Percentiles rank a stretch among this genome's conserved stretches.
Evolutionary conservation across 2,888 invertebrate genomes (phyloP).

Genomic region (Eristalis arbustorum): DNA sequence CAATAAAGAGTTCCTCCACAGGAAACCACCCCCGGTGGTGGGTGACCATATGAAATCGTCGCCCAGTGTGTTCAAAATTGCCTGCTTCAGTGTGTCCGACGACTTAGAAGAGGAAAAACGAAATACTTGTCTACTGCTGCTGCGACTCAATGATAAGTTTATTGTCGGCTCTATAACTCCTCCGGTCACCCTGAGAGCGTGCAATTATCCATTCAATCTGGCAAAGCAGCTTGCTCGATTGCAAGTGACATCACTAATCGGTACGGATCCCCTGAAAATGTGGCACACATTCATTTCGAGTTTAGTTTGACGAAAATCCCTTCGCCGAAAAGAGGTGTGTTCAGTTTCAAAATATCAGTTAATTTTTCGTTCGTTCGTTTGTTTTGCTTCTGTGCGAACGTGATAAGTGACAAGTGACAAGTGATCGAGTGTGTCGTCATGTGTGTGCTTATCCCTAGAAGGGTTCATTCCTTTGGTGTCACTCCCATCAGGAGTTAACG

Average conservation of each 20-base stretch:
- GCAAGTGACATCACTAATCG: neutral
- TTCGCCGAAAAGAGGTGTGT: conserved; percentile 46
- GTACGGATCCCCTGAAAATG: neutral
- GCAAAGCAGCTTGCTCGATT: conserved; percentile 10
- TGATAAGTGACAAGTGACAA: neutral
- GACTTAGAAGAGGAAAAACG: conserved; percentile 12
- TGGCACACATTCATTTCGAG: neutral
- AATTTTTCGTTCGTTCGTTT: neutral
- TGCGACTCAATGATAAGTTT: conserved; percentile 49
- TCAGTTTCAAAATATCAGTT: conserved; percentile 5
- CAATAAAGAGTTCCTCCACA: neutral
- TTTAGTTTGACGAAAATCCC: conserved; percentile 34
- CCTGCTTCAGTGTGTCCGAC: conserved; percentile 11
- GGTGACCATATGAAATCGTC: conserved; percentile 47
- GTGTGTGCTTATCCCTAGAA: neutral
- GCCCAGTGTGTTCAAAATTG: conserved; percentile 11
- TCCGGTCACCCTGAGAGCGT: conserved; percentile 33
- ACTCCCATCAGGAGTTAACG: neutral
- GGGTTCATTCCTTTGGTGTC: neutral
- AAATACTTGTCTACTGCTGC: conserved; percentile 38
- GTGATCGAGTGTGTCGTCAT: neutral
- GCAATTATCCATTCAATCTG: conserved; percentile 37
- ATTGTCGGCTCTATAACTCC: conserved; percentile 28
- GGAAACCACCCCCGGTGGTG: too few relatives aligned
- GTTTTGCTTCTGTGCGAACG: neutral